Percentiles rank a stretch among this genome's conserved stretches.
These are phyloP conservation scores for Piliocolobus tephrosceles DNA, from an alignment of 2,113 vertebrate genomes.

Conservation along the genomic window DNA sequence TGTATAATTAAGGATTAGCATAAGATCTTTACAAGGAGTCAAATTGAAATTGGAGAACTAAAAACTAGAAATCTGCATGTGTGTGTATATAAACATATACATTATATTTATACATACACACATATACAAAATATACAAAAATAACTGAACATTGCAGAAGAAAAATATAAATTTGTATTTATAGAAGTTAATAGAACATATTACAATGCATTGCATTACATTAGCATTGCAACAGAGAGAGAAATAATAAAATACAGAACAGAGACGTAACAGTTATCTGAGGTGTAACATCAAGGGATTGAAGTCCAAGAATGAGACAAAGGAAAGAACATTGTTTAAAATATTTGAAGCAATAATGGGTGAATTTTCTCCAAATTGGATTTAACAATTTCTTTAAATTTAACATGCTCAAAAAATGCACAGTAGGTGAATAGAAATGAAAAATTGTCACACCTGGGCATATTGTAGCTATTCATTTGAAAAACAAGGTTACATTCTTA, in stretches of 20 bases:
- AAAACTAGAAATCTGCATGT: background rate
- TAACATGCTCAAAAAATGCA: background rate
- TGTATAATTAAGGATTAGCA: background rate
- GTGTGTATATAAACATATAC: background rate
- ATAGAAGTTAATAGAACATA: background rate
- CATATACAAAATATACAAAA: background rate
- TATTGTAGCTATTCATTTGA: background rate
- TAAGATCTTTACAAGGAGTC: background rate
- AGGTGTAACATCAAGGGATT: background rate
- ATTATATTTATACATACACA: background rate
- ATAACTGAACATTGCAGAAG: background rate
- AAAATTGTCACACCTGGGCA: background rate
- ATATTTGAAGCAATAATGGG: background rate
- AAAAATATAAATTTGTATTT: background rate
- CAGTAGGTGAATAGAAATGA: background rate
- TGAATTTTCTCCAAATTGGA: background rate
- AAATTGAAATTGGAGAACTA: background rate
- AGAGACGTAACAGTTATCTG: background rate
- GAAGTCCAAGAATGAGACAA: background rate
- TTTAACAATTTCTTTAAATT: background rate
- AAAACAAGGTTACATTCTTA: background rate
- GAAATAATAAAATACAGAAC: background rate
- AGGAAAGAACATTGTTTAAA: background rate
- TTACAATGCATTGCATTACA: no score
- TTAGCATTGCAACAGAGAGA: background rate